phyloP scores from a whole-genome alignment of 2,797 vertebrate species.

The Syndactyla subalaris region DNA sequence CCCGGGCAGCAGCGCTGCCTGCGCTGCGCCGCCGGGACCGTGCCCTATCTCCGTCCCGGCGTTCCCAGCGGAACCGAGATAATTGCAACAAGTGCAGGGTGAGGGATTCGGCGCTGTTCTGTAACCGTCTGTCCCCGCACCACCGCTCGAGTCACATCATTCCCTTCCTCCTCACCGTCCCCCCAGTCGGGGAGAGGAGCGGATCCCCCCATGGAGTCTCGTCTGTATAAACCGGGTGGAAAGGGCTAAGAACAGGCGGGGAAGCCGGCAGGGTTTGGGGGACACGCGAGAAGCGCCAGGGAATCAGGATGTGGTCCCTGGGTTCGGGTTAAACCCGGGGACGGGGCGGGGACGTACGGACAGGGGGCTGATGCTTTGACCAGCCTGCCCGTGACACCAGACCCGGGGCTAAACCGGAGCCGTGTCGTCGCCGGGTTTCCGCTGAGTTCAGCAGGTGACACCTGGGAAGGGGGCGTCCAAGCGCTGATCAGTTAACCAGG shows the following conservation, averaged over 20 bases:
- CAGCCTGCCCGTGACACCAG: background rate
- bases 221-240: background rate
- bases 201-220: background rate
- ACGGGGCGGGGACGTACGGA: fast-evolving
- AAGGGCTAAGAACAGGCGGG: background rate
- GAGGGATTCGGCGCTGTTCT: background rate
- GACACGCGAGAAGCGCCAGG: background rate
- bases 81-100: background rate
- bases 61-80: background rate
- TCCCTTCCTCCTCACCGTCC: background rate
- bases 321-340: background rate
- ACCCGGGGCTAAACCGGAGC: background rate
- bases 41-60: background rate
- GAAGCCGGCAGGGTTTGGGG: background rate
- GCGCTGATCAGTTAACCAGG: background rate
- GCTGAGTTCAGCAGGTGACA: background rate
- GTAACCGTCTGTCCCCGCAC: background rate
- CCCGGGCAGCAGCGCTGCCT: background rate
- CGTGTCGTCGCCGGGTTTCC: background rate
- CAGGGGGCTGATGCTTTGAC: background rate
- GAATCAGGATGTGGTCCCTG: background rate
- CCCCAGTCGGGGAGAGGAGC: background rate
- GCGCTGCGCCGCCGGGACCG: background rate
- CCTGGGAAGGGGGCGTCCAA: background rate
- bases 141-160: background rate